Percentiles rank a stretch among this genome's conserved stretches.
These are phyloP conservation scores for Ochropleura leucogaster DNA, from an alignment of 2,888 invertebrate species.

Conservation along the genomic window DNA sequence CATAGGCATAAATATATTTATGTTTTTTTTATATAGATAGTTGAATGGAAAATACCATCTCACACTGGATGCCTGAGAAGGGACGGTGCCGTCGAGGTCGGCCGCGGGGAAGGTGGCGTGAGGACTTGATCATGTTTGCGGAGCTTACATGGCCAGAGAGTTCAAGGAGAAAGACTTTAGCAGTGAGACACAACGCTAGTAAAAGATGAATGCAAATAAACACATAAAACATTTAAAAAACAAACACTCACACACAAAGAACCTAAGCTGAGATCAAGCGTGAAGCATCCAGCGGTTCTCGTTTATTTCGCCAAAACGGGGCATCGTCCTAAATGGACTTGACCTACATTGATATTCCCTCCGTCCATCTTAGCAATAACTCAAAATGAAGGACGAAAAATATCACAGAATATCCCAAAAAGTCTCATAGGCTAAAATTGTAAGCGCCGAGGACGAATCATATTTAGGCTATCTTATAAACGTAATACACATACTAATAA, in stretches of 20 bases:
- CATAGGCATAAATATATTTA: too few species aligned
- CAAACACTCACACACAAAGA: neutral
- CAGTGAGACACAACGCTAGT: too few species aligned
- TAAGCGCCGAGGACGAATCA: conserved; percentile 36
- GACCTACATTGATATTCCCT: conserved; percentile 30
- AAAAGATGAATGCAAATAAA: neutral
- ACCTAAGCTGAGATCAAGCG: conserved; percentile 13
- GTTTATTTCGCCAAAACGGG: conserved; percentile 25
- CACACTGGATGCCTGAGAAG: too few species aligned
- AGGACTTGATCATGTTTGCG: too few species aligned
- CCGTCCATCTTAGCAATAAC: conserved; percentile 39
- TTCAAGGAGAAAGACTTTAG: too few species aligned
- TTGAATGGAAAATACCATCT: too few species aligned
- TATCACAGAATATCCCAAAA: conserved; percentile 32
- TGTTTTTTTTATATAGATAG: too few species aligned
- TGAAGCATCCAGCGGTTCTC: conserved; percentile 11
- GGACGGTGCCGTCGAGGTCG: too few species aligned
- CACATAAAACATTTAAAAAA: neutral
- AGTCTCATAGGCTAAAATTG: conserved; percentile 37
- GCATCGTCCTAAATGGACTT: conserved; percentile 20
- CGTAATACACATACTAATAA: conserved; percentile 54
- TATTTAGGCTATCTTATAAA: conserved; percentile 50
- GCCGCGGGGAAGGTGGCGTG: too few species aligned
- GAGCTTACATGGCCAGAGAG: too few species aligned
- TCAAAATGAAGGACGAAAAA: conserved; percentile 38